Conservation (phyloP, 1,140 invertebrate species). For the Reticulitermes speratus region DNA sequence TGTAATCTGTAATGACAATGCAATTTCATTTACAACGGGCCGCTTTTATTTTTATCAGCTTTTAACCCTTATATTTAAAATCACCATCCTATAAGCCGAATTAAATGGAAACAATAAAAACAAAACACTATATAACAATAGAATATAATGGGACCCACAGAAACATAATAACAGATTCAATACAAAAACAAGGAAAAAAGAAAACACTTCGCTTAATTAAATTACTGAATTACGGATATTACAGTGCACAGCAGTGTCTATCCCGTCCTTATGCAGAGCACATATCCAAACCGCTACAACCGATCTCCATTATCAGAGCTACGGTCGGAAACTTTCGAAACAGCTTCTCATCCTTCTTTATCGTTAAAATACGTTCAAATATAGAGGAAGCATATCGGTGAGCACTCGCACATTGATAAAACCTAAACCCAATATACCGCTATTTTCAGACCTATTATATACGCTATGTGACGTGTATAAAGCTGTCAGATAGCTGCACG, state of each 20-base stretch:
- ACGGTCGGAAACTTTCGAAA: no score
- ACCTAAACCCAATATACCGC: neutral
- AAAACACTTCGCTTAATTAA: neutral
- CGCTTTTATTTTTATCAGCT: neutral
- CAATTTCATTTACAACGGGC: neutral
- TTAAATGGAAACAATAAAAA: slow-evolving; percentile 18
- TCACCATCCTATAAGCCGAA: neutral
- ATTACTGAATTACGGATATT: neutral
- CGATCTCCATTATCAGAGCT: no score
- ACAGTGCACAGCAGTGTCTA: no score
- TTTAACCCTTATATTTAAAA: neutral
- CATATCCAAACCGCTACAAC: no score
- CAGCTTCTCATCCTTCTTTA: no score
- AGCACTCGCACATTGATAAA: no score
- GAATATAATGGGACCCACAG: neutral
- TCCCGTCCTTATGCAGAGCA: no score
- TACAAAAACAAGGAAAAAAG: neutral
- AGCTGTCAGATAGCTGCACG: no score
- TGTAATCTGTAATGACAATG: neutral
- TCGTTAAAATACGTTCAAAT: no score
- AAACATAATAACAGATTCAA: neutral
- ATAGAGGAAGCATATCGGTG: no score
- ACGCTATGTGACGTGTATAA: no score
- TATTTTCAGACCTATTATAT: neutral
- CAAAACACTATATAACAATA: neutral